phyloP scores from a whole-genome alignment of 2,113 vertebrate genomes.

The Orycteropus afer region DNA sequence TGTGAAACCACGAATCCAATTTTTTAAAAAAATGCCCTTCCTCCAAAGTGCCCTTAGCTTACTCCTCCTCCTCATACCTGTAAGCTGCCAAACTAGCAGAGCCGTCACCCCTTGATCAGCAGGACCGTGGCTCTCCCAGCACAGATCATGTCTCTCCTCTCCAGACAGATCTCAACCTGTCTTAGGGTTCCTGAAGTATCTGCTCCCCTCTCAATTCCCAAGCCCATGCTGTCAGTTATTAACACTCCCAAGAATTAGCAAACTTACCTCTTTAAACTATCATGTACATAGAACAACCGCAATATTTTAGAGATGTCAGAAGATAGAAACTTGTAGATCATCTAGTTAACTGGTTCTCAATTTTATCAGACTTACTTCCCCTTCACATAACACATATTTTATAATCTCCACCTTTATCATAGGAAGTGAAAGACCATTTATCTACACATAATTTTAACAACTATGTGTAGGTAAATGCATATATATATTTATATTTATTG shows the following conservation, averaged over 20 bases:
- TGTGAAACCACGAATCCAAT: background rate
- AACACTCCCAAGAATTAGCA: background rate
- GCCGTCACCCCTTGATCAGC: background rate
- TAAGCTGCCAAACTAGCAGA: background rate
- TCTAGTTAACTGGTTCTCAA: background rate
- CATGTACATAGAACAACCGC: background rate
- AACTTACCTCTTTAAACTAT: background rate
- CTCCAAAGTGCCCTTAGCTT: background rate
- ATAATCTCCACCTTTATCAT: background rate
- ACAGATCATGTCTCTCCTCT: background rate
- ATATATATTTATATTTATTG: background rate
- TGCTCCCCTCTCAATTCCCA: background rate
- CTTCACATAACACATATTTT: background rate
- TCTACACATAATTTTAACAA: background rate
- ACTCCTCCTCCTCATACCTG: too few species aligned
- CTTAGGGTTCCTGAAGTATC: background rate
- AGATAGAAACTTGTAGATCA: background rate
- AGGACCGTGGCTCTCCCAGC: background rate
- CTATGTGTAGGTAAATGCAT: too few species aligned
- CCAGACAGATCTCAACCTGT: background rate
- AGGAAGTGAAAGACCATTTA: background rate
- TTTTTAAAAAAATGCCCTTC: background rate
- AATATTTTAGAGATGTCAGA: background rate
- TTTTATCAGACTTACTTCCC: background rate
- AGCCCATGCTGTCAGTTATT: background rate